Percentiles rank a stretch among this genome's conserved stretches.
Evolutionary conservation across 1,140 invertebrate genomes (phyloP).

Genomic region (Colletes latitarsis): DNA sequence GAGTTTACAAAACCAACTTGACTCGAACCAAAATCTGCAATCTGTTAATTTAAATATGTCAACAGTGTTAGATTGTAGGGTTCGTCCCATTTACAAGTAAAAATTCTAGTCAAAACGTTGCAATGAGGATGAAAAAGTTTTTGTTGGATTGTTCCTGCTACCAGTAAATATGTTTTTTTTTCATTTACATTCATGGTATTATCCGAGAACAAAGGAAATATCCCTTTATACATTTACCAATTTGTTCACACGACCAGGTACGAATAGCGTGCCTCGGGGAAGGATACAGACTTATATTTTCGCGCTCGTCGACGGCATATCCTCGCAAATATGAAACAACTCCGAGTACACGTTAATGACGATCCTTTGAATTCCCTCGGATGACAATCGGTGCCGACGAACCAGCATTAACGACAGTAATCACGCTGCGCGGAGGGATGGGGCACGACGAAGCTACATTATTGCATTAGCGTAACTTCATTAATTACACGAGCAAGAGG

Average conservation of each 20-base stretch:
- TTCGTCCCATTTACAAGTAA: too few species aligned
- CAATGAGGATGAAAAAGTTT: too few species aligned
- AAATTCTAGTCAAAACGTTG: too few species aligned
- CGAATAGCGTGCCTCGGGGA: not conserved
- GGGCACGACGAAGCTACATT: constrained; percentile 37
- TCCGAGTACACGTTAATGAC: constrained; percentile 34
- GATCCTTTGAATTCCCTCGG: constrained; percentile 51
- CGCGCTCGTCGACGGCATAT: constrained; percentile 1
- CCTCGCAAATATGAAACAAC: constrained; percentile 32
- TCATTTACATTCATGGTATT: too few species aligned
- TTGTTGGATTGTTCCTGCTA: too few species aligned
- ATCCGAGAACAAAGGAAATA: too few species aligned
- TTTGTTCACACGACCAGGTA: not conserved
- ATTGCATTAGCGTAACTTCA: constrained; percentile 66
- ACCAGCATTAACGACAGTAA: constrained; percentile 43
- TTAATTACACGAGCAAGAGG: constrained; percentile 58
- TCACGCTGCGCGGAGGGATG: constrained; percentile 7
- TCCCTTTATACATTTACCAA: too few species aligned
- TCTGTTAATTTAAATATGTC: too few species aligned
- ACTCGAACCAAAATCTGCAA: too few species aligned
- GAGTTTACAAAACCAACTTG: too few species aligned
- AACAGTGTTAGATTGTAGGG: too few species aligned
- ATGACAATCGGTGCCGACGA: constrained; percentile 44
- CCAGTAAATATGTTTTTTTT: too few species aligned
- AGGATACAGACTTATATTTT: not conserved